Evolutionary conservation across 2,888 invertebrate genomes (phyloP), one percentile per base, ranked within the genome.

Genomic region (Acronicta psi): DNA sequence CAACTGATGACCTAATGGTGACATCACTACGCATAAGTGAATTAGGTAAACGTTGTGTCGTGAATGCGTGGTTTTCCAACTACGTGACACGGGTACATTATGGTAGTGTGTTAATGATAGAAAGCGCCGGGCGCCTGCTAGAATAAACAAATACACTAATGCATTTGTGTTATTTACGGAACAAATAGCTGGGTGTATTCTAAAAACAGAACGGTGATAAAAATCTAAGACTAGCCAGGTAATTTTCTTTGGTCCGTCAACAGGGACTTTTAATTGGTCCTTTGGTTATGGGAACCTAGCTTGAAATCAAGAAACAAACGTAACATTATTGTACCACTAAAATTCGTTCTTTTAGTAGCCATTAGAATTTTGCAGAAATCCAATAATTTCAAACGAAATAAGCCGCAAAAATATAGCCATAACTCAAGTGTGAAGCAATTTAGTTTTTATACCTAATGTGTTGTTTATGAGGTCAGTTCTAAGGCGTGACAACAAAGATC

Each of bases 1-100:
- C 54, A 52, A 63, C 46, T 65, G 71, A 73, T 75, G 73, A 73
- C 73, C 69, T 59, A 66, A 70, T 77, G 73, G 73, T 76, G 83
- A 83, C 81, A 82, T 83, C 83, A 83, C 68, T 69, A 53, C 60
- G 44, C 61, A 60, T 47, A 63, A 63, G 62, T 71, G 47, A 75
- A 75, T 81, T 78, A 77, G 67, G 65, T 73, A 73, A 81, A 78
- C 61, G 45, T 64, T 37, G 55, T 54, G 55, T 53, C 29, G 47
- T n/a, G 43, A 36, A 23, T 41, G 18, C 25, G 36, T 45, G 52
- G 64, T 58, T 65, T 76, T 73, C 59, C 66, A 54, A 20, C 59
- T 69, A 69, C 66, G 62, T 59, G 65, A 59, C 77, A 59, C 57
- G 59, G 17, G 31, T 64, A 53, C 43, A 55, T n/a, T n/a, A n/a